These are phyloP conservation scores for Clitarchus hookeri DNA, from an alignment of 2,888 invertebrate species.

Conservation along the genomic window DNA sequence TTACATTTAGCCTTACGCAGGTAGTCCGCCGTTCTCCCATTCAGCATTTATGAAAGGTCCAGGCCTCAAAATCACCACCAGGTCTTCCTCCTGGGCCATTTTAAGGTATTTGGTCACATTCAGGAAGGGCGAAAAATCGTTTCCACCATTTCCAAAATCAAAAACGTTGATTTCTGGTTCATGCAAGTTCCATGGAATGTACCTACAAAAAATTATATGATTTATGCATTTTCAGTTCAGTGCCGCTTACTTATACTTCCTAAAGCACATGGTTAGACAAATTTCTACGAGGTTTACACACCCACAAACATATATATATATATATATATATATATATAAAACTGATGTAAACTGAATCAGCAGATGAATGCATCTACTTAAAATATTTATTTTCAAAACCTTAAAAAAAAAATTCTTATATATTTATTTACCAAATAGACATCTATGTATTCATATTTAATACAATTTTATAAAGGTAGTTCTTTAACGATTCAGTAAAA, in stretches of 20 bases:
- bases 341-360: too few relatives aligned
- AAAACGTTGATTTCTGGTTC: conserved; percentile 51
- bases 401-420: too few relatives aligned
- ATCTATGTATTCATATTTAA: too few relatives aligned
- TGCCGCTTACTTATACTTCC: too few relatives aligned
- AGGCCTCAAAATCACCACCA: conserved; percentile 57
- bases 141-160: conserved; percentile 51
- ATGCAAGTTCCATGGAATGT: conserved; percentile 56
- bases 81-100: conserved; percentile 54
- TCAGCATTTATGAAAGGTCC: conserved; percentile 62
- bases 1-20: conserved; percentile 27
- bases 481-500: too few relatives aligned
- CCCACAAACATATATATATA: not conserved
- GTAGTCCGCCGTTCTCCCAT: conserved; percentile 54
- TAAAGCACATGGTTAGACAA: not conserved
- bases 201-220: conserved; percentile 41
- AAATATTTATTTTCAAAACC: too few relatives aligned
- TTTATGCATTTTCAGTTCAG: too few relatives aligned
- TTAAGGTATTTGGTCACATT: conserved; percentile 53
- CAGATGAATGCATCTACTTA: too few relatives aligned
- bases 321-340: not conserved
- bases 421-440: too few relatives aligned
- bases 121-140: conserved; percentile 50
- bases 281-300: not conserved
- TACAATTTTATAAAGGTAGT: too few relatives aligned